These are phyloP conservation scores for Aphelenchoides avenae DNA, from an alignment of 1,140 invertebrate species.

Conservation along the genomic window DNA sequence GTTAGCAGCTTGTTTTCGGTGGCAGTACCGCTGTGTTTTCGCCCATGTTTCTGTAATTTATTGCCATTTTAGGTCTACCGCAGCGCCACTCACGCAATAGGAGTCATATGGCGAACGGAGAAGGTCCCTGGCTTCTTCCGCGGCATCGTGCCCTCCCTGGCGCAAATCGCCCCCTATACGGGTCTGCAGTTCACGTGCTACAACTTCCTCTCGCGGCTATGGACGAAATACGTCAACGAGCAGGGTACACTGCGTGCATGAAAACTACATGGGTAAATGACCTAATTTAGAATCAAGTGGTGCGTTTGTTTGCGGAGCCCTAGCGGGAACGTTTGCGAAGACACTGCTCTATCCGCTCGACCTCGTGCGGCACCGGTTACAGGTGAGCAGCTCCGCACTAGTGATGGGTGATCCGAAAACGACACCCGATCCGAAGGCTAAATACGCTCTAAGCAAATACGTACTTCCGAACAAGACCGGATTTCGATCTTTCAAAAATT, in stretches of 20 bases:
- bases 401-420: too few species aligned
- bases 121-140: conserved; percentile 39
- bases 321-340: conserved; percentile 37
- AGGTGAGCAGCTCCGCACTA: conserved; percentile 12
- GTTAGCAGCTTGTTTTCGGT: too few species aligned
- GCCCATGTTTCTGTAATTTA: background rate
- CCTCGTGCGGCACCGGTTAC: conserved; percentile 31
- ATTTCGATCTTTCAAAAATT: too few species aligned
- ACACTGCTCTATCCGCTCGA: conserved; percentile 36
- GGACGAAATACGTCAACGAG: conserved; percentile 6
- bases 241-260: conserved; percentile 9
- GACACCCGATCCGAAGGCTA: too few species aligned
- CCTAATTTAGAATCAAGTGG: conserved; percentile 33
- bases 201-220: conserved; percentile 20
- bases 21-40: too few species aligned
- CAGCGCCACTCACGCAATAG: conserved; percentile 19
- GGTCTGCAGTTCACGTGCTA: conserved; percentile 34
- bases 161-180: conserved; percentile 40
- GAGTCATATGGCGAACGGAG: conserved; percentile 34
- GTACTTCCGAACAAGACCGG: conserved; percentile 19
- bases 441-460: conserved; percentile 32
- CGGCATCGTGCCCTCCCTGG: conserved; percentile 31
- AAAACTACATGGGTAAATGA: background rate
- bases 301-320: conserved; percentile 30
- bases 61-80: conserved; percentile 9